phyloP scores from a whole-genome alignment of 2,113 vertebrate genomes.

The Epinephelus cyanopodus region DNA sequence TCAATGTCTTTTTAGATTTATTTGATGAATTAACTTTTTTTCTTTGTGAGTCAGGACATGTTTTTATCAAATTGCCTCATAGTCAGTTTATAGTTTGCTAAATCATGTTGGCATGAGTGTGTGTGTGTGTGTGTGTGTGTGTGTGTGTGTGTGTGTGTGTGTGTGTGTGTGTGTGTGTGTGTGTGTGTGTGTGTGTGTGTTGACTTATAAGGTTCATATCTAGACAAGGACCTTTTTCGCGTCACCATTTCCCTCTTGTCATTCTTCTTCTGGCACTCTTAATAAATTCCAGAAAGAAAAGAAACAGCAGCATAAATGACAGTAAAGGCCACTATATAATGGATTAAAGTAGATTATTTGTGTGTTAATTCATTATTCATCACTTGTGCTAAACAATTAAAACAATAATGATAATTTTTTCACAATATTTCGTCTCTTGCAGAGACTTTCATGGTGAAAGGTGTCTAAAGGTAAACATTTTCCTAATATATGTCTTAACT shows the following conservation, averaged over 20 bases:
- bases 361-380: neutral
- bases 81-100: neutral
- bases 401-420: neutral
- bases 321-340: neutral
- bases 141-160: too few relatives aligned
- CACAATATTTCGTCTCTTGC: too few relatives aligned
- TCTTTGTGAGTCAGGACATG: neutral
- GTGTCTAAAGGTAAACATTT: too few relatives aligned
- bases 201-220: neutral
- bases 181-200: too few relatives aligned
- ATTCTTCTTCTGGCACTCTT: neutral
- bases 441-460: neutral
- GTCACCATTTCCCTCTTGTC: neutral
- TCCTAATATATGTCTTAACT: too few relatives aligned
- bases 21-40: neutral
- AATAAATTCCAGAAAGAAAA: too few relatives aligned
- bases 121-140: neutral
- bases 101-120: too few relatives aligned
- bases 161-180: neutral
- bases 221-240: neutral
- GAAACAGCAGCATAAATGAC: neutral
- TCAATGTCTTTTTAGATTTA: neutral
- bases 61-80: neutral
- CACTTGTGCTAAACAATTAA: neutral
- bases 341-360: neutral